Conservation (phyloP, 1,140 invertebrate species). For the Drosophila malerkotliana region DNA sequence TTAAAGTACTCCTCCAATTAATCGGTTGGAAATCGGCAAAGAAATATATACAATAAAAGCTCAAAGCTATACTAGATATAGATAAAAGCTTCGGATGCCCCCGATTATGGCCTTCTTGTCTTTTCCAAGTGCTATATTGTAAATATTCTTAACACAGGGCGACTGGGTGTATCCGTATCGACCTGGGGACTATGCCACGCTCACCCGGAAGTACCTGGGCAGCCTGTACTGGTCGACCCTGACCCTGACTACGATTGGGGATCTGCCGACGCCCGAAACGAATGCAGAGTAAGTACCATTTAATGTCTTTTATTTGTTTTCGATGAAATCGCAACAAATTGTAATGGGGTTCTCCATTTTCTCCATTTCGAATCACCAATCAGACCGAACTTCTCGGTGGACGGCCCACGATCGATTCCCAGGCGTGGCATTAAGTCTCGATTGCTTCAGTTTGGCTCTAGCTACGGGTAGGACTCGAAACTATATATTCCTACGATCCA, state of each 20-base stretch:
- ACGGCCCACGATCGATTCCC: constrained; percentile 92
- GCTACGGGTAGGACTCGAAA: constrained; percentile 89
- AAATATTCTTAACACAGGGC: constrained; percentile 85
- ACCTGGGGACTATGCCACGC: constrained; percentile 92
- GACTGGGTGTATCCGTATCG: constrained; percentile 97
- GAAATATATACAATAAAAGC: too few relatives aligned
- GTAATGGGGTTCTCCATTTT: constrained; percentile 85
- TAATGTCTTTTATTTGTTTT: not conserved
- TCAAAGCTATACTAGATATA: too few relatives aligned
- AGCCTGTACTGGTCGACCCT: constrained; percentile 98
- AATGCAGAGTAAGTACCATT: constrained; percentile 94
- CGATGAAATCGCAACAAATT: not conserved
- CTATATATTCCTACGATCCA: not conserved
- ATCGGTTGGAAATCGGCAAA: too few relatives aligned
- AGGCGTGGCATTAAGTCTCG: constrained; percentile 93
- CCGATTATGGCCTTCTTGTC: not conserved
- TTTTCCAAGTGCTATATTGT: not conserved
- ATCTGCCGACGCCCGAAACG: constrained; percentile 96
- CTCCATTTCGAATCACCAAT: constrained; percentile 9
- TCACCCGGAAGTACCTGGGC: constrained; percentile 96
- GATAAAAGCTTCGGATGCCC: too few relatives aligned
- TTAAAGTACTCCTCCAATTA: too few relatives aligned
- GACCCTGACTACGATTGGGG: constrained; percentile 98
- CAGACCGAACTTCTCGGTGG: constrained; percentile 87
- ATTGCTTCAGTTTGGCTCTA: constrained; percentile 94